phyloP scores from a whole-genome alignment of 2,888 invertebrate genomes.

The Chrysodeixis includens region DNA sequence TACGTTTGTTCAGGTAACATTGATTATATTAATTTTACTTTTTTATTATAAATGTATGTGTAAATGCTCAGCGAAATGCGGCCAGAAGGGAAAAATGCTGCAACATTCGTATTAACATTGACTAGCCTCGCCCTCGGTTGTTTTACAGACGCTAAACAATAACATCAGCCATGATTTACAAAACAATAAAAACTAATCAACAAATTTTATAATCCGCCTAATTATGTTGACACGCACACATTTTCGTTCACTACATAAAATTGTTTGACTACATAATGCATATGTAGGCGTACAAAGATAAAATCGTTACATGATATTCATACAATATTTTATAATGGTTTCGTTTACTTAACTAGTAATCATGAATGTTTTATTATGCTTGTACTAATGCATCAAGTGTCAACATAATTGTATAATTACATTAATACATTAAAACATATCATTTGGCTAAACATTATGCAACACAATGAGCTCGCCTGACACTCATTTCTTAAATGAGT shows the following conservation, averaged over 20 bases:
- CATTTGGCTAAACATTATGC: conserved; percentile 73
- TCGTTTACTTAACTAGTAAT: conserved; percentile 29
- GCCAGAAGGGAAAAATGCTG: conserved; percentile 63
- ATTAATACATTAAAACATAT: conserved; percentile 63
- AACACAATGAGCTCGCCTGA: conserved; percentile 62
- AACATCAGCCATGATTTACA: conserved; percentile 58
- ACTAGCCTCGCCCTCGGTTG: conserved; percentile 62
- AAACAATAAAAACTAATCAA: conserved; percentile 81
- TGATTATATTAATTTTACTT: conserved; percentile 56
- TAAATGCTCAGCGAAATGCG: conserved; percentile 82
- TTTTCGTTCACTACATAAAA: conserved; percentile 52
- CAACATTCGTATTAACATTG: conserved; percentile 67
- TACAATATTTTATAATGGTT: conserved; percentile 28
- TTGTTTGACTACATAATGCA: conserved; percentile 35
- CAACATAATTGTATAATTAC: conserved; percentile 55
- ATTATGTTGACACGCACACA: conserved; percentile 59
- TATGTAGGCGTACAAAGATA: conserved; percentile 42
- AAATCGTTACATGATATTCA: conserved; percentile 36
- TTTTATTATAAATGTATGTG: conserved; percentile 53
- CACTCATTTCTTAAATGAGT: conserved; percentile 59
- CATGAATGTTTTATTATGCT: conserved; percentile 55
- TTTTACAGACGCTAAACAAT: conserved; percentile 53
- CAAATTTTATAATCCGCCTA: conserved; percentile 66
- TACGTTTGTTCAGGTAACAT: conserved; percentile 63
- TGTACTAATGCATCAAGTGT: conserved; percentile 43